Base-by-base conservation (phyloP, 2,888 invertebrate species). In the Amphipyra tragopoginis region DNA sequence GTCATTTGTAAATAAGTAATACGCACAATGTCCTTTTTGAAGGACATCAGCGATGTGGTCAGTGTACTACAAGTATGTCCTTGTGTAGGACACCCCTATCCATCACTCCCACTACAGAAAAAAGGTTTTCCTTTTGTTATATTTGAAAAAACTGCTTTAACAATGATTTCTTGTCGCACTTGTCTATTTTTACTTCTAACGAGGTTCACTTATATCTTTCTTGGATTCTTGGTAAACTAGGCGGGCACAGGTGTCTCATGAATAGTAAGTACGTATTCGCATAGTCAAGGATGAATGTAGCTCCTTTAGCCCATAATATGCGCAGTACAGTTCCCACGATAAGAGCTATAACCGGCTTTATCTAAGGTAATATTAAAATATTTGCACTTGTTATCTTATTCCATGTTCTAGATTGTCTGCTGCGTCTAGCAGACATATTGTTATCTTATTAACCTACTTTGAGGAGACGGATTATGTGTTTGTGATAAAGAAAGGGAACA, bases 371-470 rank as follows among this genome's bases (percentile, higher is more conserved):
- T 40, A 61, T 65, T 45, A 15, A n/a, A 65, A 74, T 75, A 68
- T 77, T 75, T 71, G 45, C 44, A 15, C 36, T 14, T 48, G 33
- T 62, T 77, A 77, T 75, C 78, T 14, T 26, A 9, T 8, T 48
- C 5, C 21, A 47, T 42, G 60, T 53, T 38, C 66, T 53, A 75
- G 48, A 65, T 75, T 64, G 55, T 48, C 61, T 57, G 29, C 6
- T 21, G 21, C 43, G 42, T 1, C 52, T 52, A 39, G 36, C 36
- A 48, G 65, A 71, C 50, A 40, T 34, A 2, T 13, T 38, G 40
- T 53, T 72, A 75, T 78, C 70, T 44, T 78, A 51, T 53, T 77
- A 75, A 72, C 77, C 79, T 58, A 78, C 43, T 66, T 77, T 42
- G 3, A 14, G 14, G 45, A 58, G 57, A 62, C 13, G 49, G 71